Evolutionary conservation across 2,113 vertebrate species (phyloP).

Genomic region (Spea bombifrons): DNA sequence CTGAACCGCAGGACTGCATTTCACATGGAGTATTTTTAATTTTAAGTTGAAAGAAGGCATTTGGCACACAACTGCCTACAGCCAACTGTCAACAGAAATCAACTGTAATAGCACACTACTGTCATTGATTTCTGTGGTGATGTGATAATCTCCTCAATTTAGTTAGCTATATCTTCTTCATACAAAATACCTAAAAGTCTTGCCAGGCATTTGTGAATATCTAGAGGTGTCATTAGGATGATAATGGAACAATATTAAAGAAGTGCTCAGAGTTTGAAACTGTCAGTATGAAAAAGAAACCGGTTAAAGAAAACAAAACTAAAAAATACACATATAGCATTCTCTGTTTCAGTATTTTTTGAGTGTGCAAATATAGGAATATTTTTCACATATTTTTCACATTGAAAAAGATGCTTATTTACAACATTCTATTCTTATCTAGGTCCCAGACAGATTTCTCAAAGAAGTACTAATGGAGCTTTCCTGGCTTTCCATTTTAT

Average conservation of each 20-base stretch:
- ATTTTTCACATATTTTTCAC: too few relatives aligned
- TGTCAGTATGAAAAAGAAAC: conserved; percentile 67
- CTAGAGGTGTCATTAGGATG: conserved; percentile 73
- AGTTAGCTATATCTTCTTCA: conserved; percentile 71
- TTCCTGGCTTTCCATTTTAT: too few relatives aligned
- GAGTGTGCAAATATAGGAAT: too few relatives aligned
- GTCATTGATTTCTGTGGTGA: conserved; percentile 82
- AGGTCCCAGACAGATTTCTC: too few relatives aligned
- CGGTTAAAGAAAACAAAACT: conserved; percentile 45
- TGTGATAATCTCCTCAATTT: conserved; percentile 84
- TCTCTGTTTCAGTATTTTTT: conserved; percentile 25
- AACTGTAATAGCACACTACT: conserved; percentile 76
- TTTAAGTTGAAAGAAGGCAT: conserved; percentile 76
- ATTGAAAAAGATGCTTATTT: too few relatives aligned
- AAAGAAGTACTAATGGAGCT: too few relatives aligned
- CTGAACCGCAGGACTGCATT: conserved; percentile 77
- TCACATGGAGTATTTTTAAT: conserved; percentile 86
- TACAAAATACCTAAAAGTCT: conserved; percentile 75
- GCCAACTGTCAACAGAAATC: conserved; percentile 86
- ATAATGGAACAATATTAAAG: conserved; percentile 76
- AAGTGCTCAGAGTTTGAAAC: conserved; percentile 68
- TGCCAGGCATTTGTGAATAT: conserved; percentile 78
- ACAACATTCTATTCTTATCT: too few relatives aligned
- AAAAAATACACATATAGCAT: conserved; percentile 23
- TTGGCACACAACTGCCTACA: conserved; percentile 79